Evolutionary conservation across 1,140 invertebrate species (phyloP).

Genomic region (Drosophila truncata): DNA sequence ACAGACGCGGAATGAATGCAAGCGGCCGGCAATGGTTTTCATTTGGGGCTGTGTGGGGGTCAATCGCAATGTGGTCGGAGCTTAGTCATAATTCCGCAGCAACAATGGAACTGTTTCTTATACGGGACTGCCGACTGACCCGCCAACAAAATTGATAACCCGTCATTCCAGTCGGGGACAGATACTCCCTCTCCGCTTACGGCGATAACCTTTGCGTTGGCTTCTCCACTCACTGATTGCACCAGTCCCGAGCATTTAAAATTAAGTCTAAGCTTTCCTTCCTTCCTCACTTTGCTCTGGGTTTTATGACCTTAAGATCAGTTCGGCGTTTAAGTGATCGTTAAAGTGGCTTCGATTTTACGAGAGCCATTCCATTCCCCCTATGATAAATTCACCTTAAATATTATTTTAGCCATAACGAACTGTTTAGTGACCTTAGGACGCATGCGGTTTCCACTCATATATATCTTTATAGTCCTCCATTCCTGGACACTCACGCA

Average conservation of each 20-base stretch:
- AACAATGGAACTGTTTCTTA: constrained; percentile 61
- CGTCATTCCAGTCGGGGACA: constrained; percentile 55
- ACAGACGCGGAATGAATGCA: constrained; percentile 50
- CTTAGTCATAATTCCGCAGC: constrained; percentile 71
- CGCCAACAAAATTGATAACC: constrained; percentile 75
- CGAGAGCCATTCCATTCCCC: constrained; percentile 50
- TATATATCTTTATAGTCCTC: constrained; percentile 9
- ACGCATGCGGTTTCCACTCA: constrained; percentile 5
- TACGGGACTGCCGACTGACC: constrained; percentile 50
- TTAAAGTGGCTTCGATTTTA: constrained; percentile 67
- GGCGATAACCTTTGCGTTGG: constrained; percentile 63
- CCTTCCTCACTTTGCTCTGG: constrained; percentile 18
- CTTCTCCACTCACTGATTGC: constrained; percentile 47
- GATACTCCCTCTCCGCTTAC: constrained; percentile 24
- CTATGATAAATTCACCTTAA: constrained; percentile 55
- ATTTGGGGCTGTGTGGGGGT: constrained; percentile 54
- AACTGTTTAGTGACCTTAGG: constrained; percentile 44
- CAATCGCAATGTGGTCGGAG: constrained; percentile 56
- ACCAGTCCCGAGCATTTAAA: constrained; percentile 8
- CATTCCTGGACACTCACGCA: constrained; percentile 9
- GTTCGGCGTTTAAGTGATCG: constrained; percentile 51
- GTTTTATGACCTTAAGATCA: constrained; percentile 15
- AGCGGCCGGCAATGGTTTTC: constrained; percentile 55
- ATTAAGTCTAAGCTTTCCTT: constrained; percentile 26
- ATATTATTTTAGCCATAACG: constrained; percentile 38